Evolutionary conservation across 2,113 vertebrate species (phyloP).

Genomic region (Sapayoa aenigma): DNA sequence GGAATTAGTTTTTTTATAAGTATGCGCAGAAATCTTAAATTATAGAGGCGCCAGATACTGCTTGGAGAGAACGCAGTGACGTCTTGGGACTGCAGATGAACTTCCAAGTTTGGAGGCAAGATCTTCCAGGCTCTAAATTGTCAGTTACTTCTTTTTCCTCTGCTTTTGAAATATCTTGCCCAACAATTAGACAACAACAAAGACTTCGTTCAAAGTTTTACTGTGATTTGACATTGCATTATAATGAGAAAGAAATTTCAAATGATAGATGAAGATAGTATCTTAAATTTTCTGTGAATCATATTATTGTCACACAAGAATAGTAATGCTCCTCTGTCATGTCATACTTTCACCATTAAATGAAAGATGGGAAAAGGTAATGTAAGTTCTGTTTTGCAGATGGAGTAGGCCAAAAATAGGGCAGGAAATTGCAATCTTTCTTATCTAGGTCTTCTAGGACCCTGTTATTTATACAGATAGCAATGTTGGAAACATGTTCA

Average conservation of each 20-base stretch:
- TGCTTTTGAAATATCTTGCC: not conserved
- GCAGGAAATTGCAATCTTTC: not conserved
- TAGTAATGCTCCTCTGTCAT: not conserved
- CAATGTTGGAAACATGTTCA: not conserved
- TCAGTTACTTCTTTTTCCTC: not conserved
- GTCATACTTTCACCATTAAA: not conserved
- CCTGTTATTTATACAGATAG: not conserved
- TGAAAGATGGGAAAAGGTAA: not conserved
- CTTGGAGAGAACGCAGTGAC: conserved; percentile 9
- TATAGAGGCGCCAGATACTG: not conserved
- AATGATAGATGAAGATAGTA: not conserved
- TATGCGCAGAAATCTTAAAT: conserved; percentile 1
- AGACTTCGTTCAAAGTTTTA: not conserved
- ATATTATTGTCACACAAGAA: not conserved
- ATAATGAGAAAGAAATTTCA: not conserved
- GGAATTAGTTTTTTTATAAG: not conserved
- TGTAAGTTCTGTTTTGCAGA: not conserved
- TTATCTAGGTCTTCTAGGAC: not conserved
- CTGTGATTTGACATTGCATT: not conserved
- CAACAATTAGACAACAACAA: not conserved
- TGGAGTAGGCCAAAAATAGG: not conserved
- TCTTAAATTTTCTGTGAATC: not conserved
- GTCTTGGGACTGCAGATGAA: conserved; percentile 24
- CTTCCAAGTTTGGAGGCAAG: conserved; percentile 16
- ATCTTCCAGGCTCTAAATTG: conserved; percentile 8